These are phyloP conservation scores for Caenorhabditis sp. DNA, from an alignment of 2,888 invertebrate species.

Conservation along the genomic window DNA sequence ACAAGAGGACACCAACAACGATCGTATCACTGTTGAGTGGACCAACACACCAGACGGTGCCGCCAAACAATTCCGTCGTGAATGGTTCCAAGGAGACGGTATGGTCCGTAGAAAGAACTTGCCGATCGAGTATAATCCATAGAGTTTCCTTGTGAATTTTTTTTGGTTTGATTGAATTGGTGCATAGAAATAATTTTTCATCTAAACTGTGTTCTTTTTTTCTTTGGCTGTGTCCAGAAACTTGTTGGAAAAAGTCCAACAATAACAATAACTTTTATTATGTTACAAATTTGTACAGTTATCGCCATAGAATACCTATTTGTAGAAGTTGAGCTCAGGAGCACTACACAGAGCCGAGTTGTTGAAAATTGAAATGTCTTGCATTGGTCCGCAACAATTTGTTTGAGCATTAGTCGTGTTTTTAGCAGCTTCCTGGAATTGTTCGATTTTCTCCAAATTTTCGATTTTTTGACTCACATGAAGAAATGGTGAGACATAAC, in stretches of 20 bases:
- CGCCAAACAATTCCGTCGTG: slow-evolving; percentile 55
- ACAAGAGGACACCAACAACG: slow-evolving; percentile 54
- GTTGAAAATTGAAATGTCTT: slow-evolving; percentile 47
- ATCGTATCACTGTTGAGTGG: slow-evolving; percentile 56
- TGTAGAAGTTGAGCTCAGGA: slow-evolving; percentile 49
- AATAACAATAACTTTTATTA: too few species aligned
- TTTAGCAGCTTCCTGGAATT: background rate
- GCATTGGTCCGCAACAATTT: slow-evolving; percentile 60
- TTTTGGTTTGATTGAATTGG: too few species aligned
- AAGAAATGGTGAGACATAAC: slow-evolving; percentile 53
- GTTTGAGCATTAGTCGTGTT: slow-evolving; percentile 30
- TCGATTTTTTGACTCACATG: too few species aligned
- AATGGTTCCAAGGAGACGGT: slow-evolving; percentile 60
- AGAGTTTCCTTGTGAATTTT: background rate
- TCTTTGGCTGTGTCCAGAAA: too few species aligned
- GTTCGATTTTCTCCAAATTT: too few species aligned
- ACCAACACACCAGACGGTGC: slow-evolving; percentile 54
- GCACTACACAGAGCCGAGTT: slow-evolving; percentile 29
- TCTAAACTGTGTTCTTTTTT: too few species aligned
- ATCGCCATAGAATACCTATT: background rate
- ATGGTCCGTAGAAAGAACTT: slow-evolving; percentile 56
- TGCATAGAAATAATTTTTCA: too few species aligned
- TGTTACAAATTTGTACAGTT: background rate
- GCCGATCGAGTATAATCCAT: background rate
- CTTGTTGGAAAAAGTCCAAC: too few species aligned